Conservation (phyloP, 2,888 invertebrate species). For the Calameuta filiformis region DNA sequence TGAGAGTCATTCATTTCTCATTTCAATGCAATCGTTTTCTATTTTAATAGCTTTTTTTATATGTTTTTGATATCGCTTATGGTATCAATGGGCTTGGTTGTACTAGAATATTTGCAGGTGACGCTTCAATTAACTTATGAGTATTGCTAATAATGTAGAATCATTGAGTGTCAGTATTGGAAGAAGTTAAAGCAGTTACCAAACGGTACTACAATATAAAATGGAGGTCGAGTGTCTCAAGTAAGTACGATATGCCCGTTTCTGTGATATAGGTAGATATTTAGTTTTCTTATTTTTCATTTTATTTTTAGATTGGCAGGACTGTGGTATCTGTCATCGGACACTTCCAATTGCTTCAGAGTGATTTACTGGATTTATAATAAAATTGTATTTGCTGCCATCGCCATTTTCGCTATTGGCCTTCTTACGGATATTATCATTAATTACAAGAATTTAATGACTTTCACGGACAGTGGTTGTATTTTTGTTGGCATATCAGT, state of each 20-base stretch:
- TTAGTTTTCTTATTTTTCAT: background rate
- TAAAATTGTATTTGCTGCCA: conserved; percentile 25
- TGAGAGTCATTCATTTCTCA: background rate
- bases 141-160: background rate
- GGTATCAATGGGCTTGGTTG: background rate
- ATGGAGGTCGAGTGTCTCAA: background rate
- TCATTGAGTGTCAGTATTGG: background rate
- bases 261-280: background rate
- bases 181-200: background rate
- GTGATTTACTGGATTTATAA: conserved; percentile 37
- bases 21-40: background rate
- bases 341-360: conserved; percentile 8
- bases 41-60: background rate
- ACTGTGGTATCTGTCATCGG: background rate
- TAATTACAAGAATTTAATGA: conserved; percentile 35
- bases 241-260: background rate
- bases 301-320: background rate
- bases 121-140: background rate
- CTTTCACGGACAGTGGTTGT: conserved; percentile 49
- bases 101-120: background rate
- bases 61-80: background rate
- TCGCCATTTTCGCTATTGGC: conserved; percentile 37
- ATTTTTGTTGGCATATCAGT: conserved; percentile 44
- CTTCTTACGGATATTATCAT: conserved; percentile 38
- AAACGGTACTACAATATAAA: background rate